phyloP scores from a whole-genome alignment of 1,140 invertebrate species.

The Solen grandis region DNA sequence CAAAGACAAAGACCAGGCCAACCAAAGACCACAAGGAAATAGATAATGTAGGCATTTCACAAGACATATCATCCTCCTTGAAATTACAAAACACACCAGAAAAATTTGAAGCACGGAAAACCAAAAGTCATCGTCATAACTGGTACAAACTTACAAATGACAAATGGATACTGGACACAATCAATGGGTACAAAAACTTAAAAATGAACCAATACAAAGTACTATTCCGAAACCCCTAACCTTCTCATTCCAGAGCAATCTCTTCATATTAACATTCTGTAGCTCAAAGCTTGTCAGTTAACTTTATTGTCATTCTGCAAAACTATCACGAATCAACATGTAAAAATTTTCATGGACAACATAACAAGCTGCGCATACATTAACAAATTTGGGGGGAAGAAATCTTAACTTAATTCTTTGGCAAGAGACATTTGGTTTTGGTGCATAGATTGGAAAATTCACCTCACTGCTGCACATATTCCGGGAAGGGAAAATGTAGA shows the following conservation, averaged over 20 bases:
- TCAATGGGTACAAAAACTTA: conserved; percentile 9
- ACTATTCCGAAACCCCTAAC: conserved; percentile 20
- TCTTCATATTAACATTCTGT: conserved; percentile 3
- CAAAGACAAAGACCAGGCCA: neutral
- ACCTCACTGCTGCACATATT: conserved; percentile 44
- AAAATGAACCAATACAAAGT: conserved; percentile 1
- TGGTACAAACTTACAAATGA: conserved; percentile 6
- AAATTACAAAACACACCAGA: conserved; percentile 1
- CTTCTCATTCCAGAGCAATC: conserved; percentile 1
- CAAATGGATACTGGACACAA: conserved; percentile 9
- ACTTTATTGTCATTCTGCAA: conserved; percentile 10
- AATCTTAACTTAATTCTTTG: no score
- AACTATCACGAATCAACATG: neutral
- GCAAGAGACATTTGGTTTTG: no score
- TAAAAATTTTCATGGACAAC: conserved; percentile 17
- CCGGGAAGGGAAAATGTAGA: conserved; percentile 39
- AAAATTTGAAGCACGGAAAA: conserved; percentile 17
- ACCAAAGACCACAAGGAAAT: neutral
- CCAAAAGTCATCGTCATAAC: neutral
- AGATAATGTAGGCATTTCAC: conserved; percentile 6
- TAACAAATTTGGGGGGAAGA: neutral
- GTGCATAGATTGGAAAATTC: conserved; percentile 46
- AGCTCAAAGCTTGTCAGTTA: conserved; percentile 24
- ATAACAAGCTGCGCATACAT: conserved; percentile 26
- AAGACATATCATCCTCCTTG: neutral